phyloP scores from a whole-genome alignment of 1,140 invertebrate species.

The Cyclargus thomasi region DNA sequence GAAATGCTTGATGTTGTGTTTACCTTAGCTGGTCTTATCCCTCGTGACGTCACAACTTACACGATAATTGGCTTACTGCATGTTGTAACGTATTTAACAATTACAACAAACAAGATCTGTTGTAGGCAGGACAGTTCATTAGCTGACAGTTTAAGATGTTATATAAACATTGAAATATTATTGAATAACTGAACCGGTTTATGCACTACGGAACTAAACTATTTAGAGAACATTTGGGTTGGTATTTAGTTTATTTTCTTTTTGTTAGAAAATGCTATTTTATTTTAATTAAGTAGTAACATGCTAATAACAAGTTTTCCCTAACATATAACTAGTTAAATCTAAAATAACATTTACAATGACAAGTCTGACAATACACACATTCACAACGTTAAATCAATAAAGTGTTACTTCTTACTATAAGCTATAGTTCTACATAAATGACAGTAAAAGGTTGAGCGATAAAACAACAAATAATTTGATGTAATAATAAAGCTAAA shows the following conservation, averaged over 20 bases:
- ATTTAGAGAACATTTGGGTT: neutral
- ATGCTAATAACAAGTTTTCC: too few species aligned
- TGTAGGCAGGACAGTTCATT: conserved; percentile 53
- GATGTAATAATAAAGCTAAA: too few species aligned
- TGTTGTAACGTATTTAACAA: conserved; percentile 28
- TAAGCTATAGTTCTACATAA: too few species aligned
- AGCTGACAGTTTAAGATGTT: conserved; percentile 67
- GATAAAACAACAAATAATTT: too few species aligned
- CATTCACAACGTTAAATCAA: too few species aligned
- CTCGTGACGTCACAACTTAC: neutral
- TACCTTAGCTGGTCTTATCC: neutral
- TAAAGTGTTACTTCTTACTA: too few species aligned
- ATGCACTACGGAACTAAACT: conserved; percentile 28
- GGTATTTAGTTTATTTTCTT: neutral
- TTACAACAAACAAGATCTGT: conserved; percentile 46
- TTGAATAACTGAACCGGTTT: conserved; percentile 56
- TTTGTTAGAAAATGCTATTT: neutral
- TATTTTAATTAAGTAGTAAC: too few species aligned
- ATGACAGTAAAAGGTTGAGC: too few species aligned
- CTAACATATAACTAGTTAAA: too few species aligned
- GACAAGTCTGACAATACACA: too few species aligned
- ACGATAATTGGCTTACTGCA: conserved; percentile 28
- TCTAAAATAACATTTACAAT: too few species aligned
- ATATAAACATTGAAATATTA: conserved; percentile 71
- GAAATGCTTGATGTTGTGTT: too few species aligned